phyloP scores from a whole-genome alignment of 2,888 invertebrate species.

The Drosophila antonietae region DNA sequence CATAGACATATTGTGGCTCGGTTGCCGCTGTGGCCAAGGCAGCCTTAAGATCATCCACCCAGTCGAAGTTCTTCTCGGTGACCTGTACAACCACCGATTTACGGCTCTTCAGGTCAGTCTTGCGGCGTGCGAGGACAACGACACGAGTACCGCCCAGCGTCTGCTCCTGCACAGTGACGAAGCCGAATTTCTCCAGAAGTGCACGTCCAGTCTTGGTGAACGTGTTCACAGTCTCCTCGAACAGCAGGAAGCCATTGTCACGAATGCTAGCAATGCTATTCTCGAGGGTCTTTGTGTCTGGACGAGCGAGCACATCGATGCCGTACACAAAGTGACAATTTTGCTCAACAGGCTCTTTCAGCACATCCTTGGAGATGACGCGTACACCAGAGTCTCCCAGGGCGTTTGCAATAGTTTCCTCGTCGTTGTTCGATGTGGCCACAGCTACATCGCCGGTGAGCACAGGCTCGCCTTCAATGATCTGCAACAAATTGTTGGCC shows the following conservation, averaged over 20 bases:
- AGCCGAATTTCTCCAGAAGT: constrained; percentile 83
- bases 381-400: constrained; percentile 88
- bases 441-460: constrained; percentile 88
- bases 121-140: constrained; percentile 88
- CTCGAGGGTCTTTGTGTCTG: constrained; percentile 86
- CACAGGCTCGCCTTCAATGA: constrained; percentile 91
- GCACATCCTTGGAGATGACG: constrained; percentile 88
- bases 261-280: constrained; percentile 88
- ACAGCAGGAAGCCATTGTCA: constrained; percentile 89
- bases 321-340: constrained; percentile 89
- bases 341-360: constrained; percentile 87
- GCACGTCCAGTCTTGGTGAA: constrained; percentile 84
- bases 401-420: constrained; percentile 86
- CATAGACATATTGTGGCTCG: constrained; percentile 87
- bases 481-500: constrained; percentile 87
- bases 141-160: constrained; percentile 87
- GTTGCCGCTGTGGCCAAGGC: constrained; percentile 88
- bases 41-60: constrained; percentile 93
- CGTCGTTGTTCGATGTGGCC: constrained; percentile 85
- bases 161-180: constrained; percentile 88
- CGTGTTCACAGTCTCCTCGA: constrained; percentile 88
- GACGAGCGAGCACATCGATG: constrained; percentile 88
- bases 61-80: constrained; percentile 89
- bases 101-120: constrained; percentile 68
- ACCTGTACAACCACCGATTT: constrained; percentile 87